phyloP scores from a whole-genome alignment of 2,797 vertebrate genomes.

The Tokudaia muenninki region DNA sequence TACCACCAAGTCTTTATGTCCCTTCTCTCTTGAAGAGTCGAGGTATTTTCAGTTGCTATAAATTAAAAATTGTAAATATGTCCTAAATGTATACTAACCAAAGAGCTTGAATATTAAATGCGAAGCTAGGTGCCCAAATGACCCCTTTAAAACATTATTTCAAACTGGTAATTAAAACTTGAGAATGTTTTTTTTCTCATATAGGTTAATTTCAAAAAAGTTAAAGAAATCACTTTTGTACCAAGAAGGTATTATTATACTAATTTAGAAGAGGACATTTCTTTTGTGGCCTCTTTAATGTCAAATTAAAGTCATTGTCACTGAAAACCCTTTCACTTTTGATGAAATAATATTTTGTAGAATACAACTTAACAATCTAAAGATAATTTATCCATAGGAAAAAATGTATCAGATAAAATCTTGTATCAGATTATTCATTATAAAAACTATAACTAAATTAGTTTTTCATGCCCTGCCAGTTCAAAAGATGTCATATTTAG shows the following conservation, averaged over 20 bases:
- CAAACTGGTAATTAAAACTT: not conserved
- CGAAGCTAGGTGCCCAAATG: conserved; percentile 21
- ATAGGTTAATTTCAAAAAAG: conserved; percentile 63
- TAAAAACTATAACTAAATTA: conserved; percentile 50
- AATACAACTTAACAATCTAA: not conserved
- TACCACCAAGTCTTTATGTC: not conserved
- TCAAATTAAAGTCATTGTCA: conserved; percentile 43
- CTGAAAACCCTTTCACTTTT: conserved; percentile 27
- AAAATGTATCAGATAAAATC: not conserved
- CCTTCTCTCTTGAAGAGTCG: conserved; percentile 15
- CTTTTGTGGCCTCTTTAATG: conserved; percentile 30
- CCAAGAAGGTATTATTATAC: not conserved
- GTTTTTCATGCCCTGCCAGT: conserved; percentile 5
- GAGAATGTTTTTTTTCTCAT: not conserved
- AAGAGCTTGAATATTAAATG: conserved; percentile 26
- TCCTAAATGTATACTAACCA: conserved; percentile 39
- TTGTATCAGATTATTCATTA: conserved; percentile 28
- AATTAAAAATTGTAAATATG: conserved; percentile 41
- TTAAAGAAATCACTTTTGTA: conserved; percentile 1
- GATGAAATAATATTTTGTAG: conserved; percentile 39
- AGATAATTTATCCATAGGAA: conserved; percentile 3
- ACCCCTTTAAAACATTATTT: conserved; percentile 8
- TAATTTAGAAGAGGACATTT: conserved; percentile 18
- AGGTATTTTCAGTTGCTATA: conserved; percentile 41
- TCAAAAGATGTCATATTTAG: conserved; percentile 39